phyloP scores from a whole-genome alignment of 2,888 invertebrate species.

The Eurois occulta region DNA sequence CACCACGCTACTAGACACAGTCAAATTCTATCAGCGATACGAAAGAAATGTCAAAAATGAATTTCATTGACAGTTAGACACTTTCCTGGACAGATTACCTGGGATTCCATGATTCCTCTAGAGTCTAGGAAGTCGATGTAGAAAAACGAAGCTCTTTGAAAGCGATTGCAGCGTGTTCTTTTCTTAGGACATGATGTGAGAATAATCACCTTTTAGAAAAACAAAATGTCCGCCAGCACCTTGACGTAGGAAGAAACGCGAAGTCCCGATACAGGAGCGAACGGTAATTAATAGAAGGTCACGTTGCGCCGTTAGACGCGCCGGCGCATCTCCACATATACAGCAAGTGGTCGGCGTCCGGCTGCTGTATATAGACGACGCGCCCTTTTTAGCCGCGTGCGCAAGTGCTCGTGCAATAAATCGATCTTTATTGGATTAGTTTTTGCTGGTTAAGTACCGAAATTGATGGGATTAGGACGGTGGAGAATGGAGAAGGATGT shows the following conservation, averaged over 20 bases:
- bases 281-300: conserved; percentile 89
- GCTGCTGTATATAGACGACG: conserved; percentile 80
- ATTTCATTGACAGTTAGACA: background rate
- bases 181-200: background rate
- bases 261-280: conserved; percentile 80
- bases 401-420: conserved; percentile 60
- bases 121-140: background rate
- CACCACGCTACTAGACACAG: background rate
- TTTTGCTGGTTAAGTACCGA: conserved; percentile 60
- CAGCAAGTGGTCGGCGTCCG: conserved; percentile 80
- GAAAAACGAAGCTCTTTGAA: background rate
- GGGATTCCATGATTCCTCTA: no score
- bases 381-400: conserved; percentile 70
- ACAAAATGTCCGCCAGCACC: conserved; percentile 39
- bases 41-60: background rate
- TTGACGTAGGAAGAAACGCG: conserved; percentile 69
- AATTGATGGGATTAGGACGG: conserved; percentile 47
- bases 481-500: conserved; percentile 35
- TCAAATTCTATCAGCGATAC: background rate
- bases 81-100: background rate
- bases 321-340: conserved; percentile 84
- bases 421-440: conserved; percentile 56
- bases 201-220: conserved; percentile 23
- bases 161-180: background rate
- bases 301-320: conserved; percentile 84